Evolutionary conservation across 1,140 invertebrate species (phyloP), one percentile per base, ranked within the genome.

Genomic region (Conus ventricosus): DNA sequence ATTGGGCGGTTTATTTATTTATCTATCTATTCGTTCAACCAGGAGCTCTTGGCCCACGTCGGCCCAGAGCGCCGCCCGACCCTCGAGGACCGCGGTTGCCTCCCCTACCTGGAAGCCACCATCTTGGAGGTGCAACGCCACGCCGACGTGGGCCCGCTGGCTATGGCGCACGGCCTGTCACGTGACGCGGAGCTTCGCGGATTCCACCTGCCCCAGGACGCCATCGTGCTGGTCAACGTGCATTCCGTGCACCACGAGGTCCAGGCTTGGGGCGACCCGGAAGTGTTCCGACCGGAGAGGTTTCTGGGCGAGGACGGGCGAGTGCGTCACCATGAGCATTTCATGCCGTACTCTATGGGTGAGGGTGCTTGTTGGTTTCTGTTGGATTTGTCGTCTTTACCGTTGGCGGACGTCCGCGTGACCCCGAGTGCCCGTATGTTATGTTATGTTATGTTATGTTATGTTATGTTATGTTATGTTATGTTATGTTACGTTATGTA

Each of bases 31-130:
- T 60, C 15, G 15, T 54, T 15, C 80, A 54, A 5, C 10, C 85
- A 98, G 86, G 98, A 99, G 94, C 95, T 99, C 25, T 98, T 99
- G 91, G 75, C 89, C 84, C 85, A 91, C 13, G 63, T 92, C 57
- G 91, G 89, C 51, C 53, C 27, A 25, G 84, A 90, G 10, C 82
- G 90, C 17, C 25, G 5, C 0, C 90, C 91, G 0, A 86, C 25
- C n/a, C 54, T 91, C n/a, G 76, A 84, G 0, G 91, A 92, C 54
- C 54, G 87, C 7, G 25, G 25, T 20, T 71, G 63, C 5, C 84
- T 91, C 2, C 90, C 92, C 1, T 90, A 78, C 51, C 23, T 90
- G 17, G 90, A 91, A 25, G 92, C 92, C 15, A 89, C 90, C 51
- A 90, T 92, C 15, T 57, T 90, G 71, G 92, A 92, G 80, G 87